phyloP scores from a whole-genome alignment of 2,113 vertebrate genomes.

The Pangasianodon hypophthalmus region DNA sequence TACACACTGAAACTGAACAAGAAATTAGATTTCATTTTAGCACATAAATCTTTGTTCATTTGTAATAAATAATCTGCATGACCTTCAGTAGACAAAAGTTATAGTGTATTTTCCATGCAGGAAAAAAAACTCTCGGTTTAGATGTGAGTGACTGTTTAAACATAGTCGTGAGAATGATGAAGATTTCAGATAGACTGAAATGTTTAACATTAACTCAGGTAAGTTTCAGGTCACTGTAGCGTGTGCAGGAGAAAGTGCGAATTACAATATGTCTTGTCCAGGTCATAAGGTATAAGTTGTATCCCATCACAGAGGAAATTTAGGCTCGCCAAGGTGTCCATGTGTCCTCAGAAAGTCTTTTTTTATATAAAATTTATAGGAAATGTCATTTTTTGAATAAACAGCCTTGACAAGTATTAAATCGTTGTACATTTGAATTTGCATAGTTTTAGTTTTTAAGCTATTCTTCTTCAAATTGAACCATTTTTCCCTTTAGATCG shows the following conservation, averaged over 20 bases:
- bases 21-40: background rate
- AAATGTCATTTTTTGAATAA: background rate
- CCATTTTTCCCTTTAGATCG: background rate
- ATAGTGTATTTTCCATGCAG: background rate
- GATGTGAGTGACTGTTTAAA: slow-evolving; percentile 17
- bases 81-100: background rate
- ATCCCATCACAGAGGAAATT: background rate
- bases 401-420: background rate
- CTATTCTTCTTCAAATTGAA: background rate
- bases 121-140: background rate
- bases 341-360: background rate
- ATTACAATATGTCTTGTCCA: background rate
- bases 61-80: background rate
- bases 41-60: background rate
- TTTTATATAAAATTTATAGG: background rate
- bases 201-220: background rate
- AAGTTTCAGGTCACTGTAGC: background rate
- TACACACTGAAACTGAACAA: background rate
- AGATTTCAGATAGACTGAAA: background rate
- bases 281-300: background rate
- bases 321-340: background rate
- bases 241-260: too few relatives aligned
- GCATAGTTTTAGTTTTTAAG: background rate
- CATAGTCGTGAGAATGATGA: background rate
- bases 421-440: background rate